Base-by-base conservation (phyloP, 2,888 invertebrate species). In the Dusona sp. region DNA sequence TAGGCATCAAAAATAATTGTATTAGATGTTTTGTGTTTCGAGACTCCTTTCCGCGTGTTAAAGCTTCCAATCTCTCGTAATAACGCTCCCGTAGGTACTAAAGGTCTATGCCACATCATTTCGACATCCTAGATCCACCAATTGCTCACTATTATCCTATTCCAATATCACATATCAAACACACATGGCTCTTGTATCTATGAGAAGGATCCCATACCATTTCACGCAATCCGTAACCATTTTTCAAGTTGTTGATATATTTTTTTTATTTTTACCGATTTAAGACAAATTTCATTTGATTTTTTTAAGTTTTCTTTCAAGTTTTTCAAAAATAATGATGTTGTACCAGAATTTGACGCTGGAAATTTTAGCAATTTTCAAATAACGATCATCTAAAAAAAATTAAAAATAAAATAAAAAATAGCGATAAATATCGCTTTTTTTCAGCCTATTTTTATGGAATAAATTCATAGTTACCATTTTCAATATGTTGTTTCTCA, bases 1-100 rank as follows among this genome's bases (percentile, higher is more conserved):
- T 90, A 89, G 89, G 89, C 91, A 91, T 89, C 89, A 87, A 89
- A 91, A 93, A 92, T 93, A 93, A 93, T 93, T 93, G 92, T 91
- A 93, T 93, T 92, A 93, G 92, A 91, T 65, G 73, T 74, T 74
- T 73, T 73, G 73, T 74, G 38, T 48, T 42, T 70, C 33, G 64
- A 36, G 51, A 22, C 65, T 81, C 51, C 51, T 51, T 54, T 33
- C 16, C 29, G 51, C 29, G 51, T 65, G 65, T 51, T 57, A 19
- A 61, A 45, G 22, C 61, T 91, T 90, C 91, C 61, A 29, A n/a
- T 45, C 48, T 70, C 45, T 70, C 45, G 25, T 70, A 48, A 70
- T 70, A 48, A n/a, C 70, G 7, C 7, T 25, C 25, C 25, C 29
- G 61, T 29, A 29, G 70, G 22, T 22, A 22, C n/a, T 36, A 42